Conservation (phyloP, 2,888 invertebrate species). For the Allolobophora icterica region DNA sequence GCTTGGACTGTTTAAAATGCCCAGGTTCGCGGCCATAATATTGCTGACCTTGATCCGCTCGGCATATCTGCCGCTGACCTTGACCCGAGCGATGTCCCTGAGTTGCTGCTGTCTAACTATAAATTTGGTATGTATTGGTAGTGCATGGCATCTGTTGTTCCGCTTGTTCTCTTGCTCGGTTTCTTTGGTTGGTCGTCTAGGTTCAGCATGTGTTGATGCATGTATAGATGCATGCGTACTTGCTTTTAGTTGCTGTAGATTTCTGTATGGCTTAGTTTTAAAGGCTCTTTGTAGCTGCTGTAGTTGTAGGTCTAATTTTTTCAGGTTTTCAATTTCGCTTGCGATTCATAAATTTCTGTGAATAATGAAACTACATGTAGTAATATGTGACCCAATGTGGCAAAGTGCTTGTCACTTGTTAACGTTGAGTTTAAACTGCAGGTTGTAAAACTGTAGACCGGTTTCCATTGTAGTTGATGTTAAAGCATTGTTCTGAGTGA, state of each 20-base stretch:
- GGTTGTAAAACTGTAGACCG: neutral
- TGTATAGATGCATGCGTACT: neutral
- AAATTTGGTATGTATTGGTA: slow-evolving; percentile 29
- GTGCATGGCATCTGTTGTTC: neutral
- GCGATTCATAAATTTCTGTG: neutral
- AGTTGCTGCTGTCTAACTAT: slow-evolving; percentile 32
- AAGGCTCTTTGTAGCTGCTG: neutral
- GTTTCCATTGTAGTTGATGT: neutral
- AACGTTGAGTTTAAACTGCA: neutral
- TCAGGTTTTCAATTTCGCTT: neutral
- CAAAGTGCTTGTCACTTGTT: neutral
- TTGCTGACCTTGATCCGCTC: slow-evolving; percentile 89
- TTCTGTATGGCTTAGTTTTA: neutral
- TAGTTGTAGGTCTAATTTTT: neutral
- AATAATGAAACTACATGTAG: too few relatives aligned
- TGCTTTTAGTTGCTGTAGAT: neutral
- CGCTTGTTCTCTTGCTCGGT: neutral
- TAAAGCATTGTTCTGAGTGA: neutral
- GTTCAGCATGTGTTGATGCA: neutral
- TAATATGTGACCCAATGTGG: neutral
- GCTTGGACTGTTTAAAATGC: slow-evolving; percentile 3
- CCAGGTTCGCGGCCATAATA: slow-evolving; percentile 65
- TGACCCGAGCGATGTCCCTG: slow-evolving; percentile 68
- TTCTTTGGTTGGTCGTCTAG: neutral
- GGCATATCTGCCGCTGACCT: slow-evolving; percentile 73